Conservation (phyloP, 1,140 invertebrate species). For the Neomicropteryx cornuta region DNA sequence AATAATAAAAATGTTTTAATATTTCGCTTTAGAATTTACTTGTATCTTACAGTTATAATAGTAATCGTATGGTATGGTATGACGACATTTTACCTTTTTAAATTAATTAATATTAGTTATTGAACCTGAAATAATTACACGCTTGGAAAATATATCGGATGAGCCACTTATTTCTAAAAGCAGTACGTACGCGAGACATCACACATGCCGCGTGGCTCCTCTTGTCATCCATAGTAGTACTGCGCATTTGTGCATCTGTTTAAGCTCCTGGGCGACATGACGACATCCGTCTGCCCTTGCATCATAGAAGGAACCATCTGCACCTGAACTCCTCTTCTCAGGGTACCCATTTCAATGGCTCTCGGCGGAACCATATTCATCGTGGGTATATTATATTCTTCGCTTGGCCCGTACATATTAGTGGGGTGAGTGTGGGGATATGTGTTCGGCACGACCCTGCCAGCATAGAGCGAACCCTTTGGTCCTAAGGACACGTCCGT, state of each 20-base stretch:
- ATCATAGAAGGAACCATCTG: conserved; percentile 32
- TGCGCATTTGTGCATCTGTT: conserved; percentile 41
- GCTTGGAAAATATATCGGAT: too few species aligned
- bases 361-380: conserved; percentile 26
- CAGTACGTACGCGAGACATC: conserved; percentile 40
- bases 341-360: conserved; percentile 34
- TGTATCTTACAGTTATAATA: too few species aligned
- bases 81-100: too few species aligned
- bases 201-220: conserved; percentile 30
- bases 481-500: conserved; percentile 31
- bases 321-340: conserved; percentile 31
- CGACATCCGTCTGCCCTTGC: conserved; percentile 32
- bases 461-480: conserved; percentile 35
- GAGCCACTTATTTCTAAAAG: too few species aligned
- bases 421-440: conserved; percentile 32
- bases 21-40: too few species aligned
- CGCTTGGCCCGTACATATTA: conserved; percentile 38
- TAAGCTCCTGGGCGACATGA: conserved; percentile 36
- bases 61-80: too few species aligned
- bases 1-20: too few species aligned
- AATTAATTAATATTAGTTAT: too few species aligned
- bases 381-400: conserved; percentile 33
- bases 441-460: conserved; percentile 33
- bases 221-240: conserved; percentile 41
- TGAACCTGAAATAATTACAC: too few species aligned